phyloP scores from a whole-genome alignment of 2,888 invertebrate genomes.

The Leptinotarsa tumamoca region DNA sequence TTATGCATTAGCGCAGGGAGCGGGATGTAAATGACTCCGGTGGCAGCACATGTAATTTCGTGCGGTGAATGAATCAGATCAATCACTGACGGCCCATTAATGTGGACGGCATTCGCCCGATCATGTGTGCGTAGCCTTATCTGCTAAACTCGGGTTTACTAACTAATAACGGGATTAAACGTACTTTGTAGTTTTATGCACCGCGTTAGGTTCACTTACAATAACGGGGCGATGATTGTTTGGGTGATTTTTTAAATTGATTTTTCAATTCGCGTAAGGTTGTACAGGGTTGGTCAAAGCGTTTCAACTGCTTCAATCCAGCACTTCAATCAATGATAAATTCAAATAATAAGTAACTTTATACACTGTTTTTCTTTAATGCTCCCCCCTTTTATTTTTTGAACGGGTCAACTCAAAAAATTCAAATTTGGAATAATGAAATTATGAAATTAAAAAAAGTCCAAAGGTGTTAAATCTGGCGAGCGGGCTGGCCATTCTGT shows the following conservation, averaged over 20 bases:
- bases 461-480: too few species aligned
- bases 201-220: slow-evolving; percentile 6
- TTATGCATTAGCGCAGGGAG: slow-evolving; percentile 22
- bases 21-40: slow-evolving; percentile 36
- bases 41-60: slow-evolving; percentile 40
- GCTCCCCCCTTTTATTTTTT: too few species aligned
- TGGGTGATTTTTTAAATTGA: background rate
- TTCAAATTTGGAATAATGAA: too few species aligned
- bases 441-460: too few species aligned
- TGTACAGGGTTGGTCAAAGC: background rate
- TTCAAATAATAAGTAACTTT: too few species aligned
- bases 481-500: too few species aligned
- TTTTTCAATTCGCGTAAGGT: background rate
- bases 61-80: slow-evolving; percentile 40
- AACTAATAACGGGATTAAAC: slow-evolving; percentile 19
- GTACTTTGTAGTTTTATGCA: slow-evolving; percentile 18
- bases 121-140: slow-evolving; percentile 35
- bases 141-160: slow-evolving; percentile 18
- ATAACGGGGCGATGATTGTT: background rate
- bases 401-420: too few species aligned
- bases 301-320: too few species aligned
- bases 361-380: too few species aligned
- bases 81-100: slow-evolving; percentile 47
- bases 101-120: slow-evolving; percentile 35
- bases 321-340: too few species aligned